Percentiles rank a stretch among this genome's conserved stretches.
Evolutionary conservation across 2,888 invertebrate genomes (phyloP).

Genomic region (Drosophila merina): DNA sequence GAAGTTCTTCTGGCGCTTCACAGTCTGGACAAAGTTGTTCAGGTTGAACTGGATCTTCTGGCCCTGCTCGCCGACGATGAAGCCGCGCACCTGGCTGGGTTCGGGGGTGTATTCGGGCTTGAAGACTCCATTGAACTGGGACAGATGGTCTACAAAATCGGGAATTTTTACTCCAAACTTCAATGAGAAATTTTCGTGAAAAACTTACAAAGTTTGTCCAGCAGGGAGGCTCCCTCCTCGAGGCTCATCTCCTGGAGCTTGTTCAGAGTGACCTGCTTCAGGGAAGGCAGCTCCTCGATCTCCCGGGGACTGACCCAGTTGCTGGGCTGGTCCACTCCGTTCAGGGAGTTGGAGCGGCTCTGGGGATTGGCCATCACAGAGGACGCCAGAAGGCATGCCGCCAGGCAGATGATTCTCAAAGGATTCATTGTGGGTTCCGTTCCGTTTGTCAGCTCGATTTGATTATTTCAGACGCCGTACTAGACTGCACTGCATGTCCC

Average conservation of each 20-base stretch:
- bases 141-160: conserved; percentile 66
- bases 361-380: conserved; percentile 58
- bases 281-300: conserved; percentile 64
- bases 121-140: conserved; percentile 73
- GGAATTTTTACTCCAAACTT: not conserved
- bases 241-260: conserved; percentile 73
- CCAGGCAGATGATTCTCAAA: conserved; percentile 65
- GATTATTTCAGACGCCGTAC: conserved; percentile 49
- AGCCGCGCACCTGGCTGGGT: conserved; percentile 67
- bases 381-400: conserved; percentile 67
- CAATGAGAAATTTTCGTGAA: conserved; percentile 13
- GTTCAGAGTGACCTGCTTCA: conserved; percentile 69
- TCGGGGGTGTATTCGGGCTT: conserved; percentile 70
- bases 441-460: conserved; percentile 18
- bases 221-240: conserved; percentile 70
- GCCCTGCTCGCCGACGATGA: conserved; percentile 66
- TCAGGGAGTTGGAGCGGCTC: conserved; percentile 51
- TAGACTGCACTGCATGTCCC: conserved; percentile 63
- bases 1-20: conserved; percentile 67
- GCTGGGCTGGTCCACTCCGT: conserved; percentile 63
- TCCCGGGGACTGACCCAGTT: conserved; percentile 74
- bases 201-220: conserved; percentile 76
- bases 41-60: conserved; percentile 48
- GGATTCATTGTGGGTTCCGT: conserved; percentile 70
- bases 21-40: conserved; percentile 58